Evolutionary conservation across 2,888 invertebrate species (phyloP).

Genomic region (Lordiphosa fenestrarum): DNA sequence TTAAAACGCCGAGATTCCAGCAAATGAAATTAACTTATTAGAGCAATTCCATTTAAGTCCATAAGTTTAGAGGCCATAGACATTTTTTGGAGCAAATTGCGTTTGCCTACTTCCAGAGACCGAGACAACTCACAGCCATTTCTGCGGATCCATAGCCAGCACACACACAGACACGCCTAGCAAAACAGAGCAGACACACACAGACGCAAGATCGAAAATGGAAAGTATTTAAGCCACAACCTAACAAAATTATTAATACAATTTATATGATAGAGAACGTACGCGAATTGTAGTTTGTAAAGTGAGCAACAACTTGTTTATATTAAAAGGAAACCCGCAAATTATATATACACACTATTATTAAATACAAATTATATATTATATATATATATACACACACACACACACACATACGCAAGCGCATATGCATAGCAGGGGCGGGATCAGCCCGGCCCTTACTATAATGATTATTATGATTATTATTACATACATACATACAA

Average conservation of each 20-base stretch:
- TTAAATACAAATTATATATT: conserved; percentile 43
- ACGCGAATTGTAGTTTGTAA: conserved; percentile 75
- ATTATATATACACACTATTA: conserved; percentile 58
- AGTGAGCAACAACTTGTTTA: conserved; percentile 67
- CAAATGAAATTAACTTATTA: conserved; percentile 71
- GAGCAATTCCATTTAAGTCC: conserved; percentile 73
- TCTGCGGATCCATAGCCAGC: conserved; percentile 25
- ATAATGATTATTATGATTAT: conserved; percentile 56
- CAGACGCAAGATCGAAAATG: conserved; percentile 32
- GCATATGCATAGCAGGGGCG: conserved; percentile 6
- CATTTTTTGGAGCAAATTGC: conserved; percentile 36
- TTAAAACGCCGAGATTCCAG: conserved; percentile 63
- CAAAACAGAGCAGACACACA: conserved; percentile 17
- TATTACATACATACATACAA: conserved; percentile 6
- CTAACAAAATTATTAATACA: conserved; percentile 63
- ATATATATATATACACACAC: conserved; percentile 46
- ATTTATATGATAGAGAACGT: conserved; percentile 36
- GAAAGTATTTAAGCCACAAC: conserved; percentile 72
- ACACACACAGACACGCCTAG: conserved; percentile 41
- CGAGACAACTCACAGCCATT: conserved; percentile 40
- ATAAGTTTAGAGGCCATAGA: conserved; percentile 71
- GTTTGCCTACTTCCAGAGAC: conserved; percentile 37
- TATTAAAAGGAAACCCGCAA: conserved; percentile 57
- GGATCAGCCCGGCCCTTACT: conserved; percentile 36
- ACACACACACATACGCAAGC: conserved; percentile 36